Evolutionary conservation across 1,140 invertebrate genomes (phyloP).

Genomic region (Pseudobourletiella spinata): DNA sequence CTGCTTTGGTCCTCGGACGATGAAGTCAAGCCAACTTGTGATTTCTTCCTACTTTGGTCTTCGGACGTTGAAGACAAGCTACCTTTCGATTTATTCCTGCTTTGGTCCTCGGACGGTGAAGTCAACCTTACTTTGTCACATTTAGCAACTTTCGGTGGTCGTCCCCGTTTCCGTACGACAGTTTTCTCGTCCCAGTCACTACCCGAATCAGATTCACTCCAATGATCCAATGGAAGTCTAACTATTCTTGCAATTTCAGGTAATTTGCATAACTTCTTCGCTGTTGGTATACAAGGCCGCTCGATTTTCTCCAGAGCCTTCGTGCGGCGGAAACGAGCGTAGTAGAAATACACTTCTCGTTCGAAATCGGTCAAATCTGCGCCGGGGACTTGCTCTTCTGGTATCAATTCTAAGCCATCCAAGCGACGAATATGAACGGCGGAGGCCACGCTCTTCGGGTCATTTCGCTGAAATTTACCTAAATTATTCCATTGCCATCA

Average conservation of each 20-base stretch:
- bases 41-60: too few species aligned
- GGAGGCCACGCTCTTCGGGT: conserved; percentile 32
- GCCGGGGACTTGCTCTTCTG: conserved; percentile 1
- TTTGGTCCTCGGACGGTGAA: too few species aligned
- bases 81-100: too few species aligned
- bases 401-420: conserved; percentile 16
- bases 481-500: too few species aligned
- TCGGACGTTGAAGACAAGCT: too few species aligned
- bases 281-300: conserved; percentile 24
- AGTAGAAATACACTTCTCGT: conserved; percentile 25
- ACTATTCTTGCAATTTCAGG: neutral
- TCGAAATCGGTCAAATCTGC: conserved; percentile 22
- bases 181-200: neutral
- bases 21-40: too few species aligned
- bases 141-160: neutral
- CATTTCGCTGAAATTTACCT: conserved; percentile 30
- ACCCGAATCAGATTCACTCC: neutral
- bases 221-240: neutral
- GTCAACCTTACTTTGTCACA: neutral
- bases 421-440: conserved; percentile 31
- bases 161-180: neutral
- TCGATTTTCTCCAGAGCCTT: conserved; percentile 21
- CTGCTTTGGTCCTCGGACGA: too few species aligned
- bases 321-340: conserved; percentile 26
- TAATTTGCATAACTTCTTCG: neutral